Evolutionary conservation across 2,797 vertebrate genomes (phyloP).

Genomic region (Schizopygopsis pylzovi): DNA sequence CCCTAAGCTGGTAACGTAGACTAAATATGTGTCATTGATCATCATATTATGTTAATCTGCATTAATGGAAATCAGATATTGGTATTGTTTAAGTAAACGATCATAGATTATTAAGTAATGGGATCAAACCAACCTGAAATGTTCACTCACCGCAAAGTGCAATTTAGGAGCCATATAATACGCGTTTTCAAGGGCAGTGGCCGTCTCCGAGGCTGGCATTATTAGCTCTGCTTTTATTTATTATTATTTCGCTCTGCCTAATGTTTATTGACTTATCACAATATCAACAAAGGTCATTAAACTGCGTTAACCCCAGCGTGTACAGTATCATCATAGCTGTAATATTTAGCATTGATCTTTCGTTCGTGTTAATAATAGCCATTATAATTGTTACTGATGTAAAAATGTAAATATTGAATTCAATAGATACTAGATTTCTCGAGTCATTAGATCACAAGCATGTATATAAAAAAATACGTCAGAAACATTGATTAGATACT

Average conservation of each 20-base stretch:
- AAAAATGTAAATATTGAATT: background rate
- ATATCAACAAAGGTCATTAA: background rate
- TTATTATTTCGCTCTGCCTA: background rate
- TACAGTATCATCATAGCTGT: background rate
- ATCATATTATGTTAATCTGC: background rate
- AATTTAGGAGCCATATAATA: background rate
- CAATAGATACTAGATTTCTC: background rate
- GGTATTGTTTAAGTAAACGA: background rate
- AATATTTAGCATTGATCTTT: background rate
- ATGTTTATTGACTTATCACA: background rate
- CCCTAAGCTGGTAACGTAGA: background rate
- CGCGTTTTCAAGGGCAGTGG: background rate
- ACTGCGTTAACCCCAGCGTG: background rate
- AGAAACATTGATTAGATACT: background rate
- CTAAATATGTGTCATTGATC: background rate
- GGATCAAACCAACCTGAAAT: background rate
- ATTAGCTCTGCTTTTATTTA: background rate
- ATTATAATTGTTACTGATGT: background rate
- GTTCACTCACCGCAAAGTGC: conserved; percentile 22
- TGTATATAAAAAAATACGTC: background rate
- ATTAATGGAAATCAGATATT: background rate
- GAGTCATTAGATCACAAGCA: background rate
- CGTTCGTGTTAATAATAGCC: background rate
- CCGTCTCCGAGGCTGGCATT: background rate
- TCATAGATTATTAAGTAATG: background rate